Conservation (phyloP, 2,113 vertebrate species). For the Benitochromis conjunctus region DNA sequence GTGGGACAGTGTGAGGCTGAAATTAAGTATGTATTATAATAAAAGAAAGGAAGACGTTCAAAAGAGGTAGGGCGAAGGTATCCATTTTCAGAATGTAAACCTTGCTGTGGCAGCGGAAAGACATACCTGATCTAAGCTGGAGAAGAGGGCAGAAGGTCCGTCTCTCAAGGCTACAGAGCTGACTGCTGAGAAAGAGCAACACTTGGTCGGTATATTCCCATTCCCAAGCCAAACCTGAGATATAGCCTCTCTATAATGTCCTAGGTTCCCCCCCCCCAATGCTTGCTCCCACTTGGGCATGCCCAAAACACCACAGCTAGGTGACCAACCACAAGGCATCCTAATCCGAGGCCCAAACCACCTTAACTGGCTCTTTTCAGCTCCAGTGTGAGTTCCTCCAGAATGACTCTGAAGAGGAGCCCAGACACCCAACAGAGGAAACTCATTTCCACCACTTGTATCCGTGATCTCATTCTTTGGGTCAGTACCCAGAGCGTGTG, state of each 20-base stretch:
- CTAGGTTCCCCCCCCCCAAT: too few species aligned
- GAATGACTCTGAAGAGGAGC: not conserved
- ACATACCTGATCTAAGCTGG: not conserved
- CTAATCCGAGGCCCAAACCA: not conserved
- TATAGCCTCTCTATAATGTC: not conserved
- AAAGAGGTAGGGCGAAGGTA: not conserved
- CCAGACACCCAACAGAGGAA: not conserved
- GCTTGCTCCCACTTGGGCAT: not conserved
- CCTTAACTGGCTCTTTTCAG: not conserved
- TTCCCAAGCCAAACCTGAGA: not conserved
- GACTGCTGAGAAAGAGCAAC: not conserved
- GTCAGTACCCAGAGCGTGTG: not conserved
- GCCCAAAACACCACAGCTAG: not conserved
- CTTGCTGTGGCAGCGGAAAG: not conserved
- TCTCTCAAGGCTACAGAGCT: not conserved
- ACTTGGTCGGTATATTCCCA: too few species aligned
- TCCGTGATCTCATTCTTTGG: not conserved
- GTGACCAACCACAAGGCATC: not conserved
- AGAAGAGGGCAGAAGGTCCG: not conserved
- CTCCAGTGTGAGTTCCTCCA: not conserved
- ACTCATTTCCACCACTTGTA: not conserved
- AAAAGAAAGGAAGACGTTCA: not conserved
- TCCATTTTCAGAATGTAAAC: not conserved
- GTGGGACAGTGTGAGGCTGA: not conserved
- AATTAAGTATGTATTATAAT: not conserved